phyloP scores from a whole-genome alignment of 2,888 invertebrate genomes.

The Drosophila tripunctata region DNA sequence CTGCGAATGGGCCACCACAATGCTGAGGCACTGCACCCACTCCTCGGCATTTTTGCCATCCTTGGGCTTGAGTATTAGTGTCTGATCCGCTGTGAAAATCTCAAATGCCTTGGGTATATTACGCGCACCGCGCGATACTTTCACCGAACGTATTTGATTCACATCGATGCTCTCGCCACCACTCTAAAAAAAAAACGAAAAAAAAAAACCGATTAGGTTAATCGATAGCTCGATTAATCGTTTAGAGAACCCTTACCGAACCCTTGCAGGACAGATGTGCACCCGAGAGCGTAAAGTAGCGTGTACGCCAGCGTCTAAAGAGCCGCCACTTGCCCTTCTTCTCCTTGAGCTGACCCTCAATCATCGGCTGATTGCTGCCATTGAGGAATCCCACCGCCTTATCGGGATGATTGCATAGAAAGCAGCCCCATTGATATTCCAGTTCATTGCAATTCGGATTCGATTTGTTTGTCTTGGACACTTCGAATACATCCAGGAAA shows the following conservation, averaged over 20 bases:
- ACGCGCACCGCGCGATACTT: constrained; percentile 94
- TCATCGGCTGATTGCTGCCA: constrained; percentile 92
- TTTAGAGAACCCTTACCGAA: constrained; percentile 87
- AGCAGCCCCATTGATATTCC: constrained; percentile 92
- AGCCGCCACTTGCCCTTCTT: constrained; percentile 96
- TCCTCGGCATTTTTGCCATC: constrained; percentile 97
- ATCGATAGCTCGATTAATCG: rapidly evolving
- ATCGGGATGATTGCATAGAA: constrained; percentile 96
- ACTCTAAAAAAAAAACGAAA: too few relatives aligned
- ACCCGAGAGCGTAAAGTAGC: constrained; percentile 97
- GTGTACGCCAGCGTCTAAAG: constrained; percentile 95
- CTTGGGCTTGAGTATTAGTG: constrained; percentile 96
- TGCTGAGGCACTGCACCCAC: constrained; percentile 97
- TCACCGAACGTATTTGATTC: constrained; percentile 96
- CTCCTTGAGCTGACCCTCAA: constrained; percentile 95
- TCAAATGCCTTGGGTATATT: constrained; percentile 98
- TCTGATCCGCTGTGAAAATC: constrained; percentile 97
- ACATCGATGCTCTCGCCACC: constrained; percentile 95
- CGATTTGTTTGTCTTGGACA: constrained; percentile 85
- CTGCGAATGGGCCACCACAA: constrained; percentile 92
- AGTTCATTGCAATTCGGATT: constrained; percentile 85
- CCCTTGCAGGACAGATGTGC: constrained; percentile 95
- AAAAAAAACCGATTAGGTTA: neutral
- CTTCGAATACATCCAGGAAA: constrained; percentile 97
- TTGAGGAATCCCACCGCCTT: constrained; percentile 92